Evolutionary conservation across 2,797 vertebrate species (phyloP), one percentile per base, ranked within the genome.

Genomic region (Xerus rutilus): DNA sequence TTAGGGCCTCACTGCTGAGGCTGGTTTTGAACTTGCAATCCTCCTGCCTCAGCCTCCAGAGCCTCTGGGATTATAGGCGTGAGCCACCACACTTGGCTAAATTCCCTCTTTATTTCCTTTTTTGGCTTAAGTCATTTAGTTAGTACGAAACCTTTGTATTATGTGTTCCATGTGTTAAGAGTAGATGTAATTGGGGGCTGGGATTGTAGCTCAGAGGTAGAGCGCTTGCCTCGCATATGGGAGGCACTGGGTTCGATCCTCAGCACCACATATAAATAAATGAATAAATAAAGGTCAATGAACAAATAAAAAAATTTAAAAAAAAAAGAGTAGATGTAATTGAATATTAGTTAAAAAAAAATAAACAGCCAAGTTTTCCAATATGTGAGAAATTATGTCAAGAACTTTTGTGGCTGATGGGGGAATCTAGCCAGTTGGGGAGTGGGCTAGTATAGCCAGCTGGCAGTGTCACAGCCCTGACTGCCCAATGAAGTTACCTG

Each of bases 81-180:
- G 30, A 1, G 12, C 64, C 30, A 65, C 30, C 30, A 28, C 5
- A 12, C 64, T 30, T 32, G 64, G 64, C 18, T 99, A 99, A 99
- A 99, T 99, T 99, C 99, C 99, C 99, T 99, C 99, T 99, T 99
- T 99, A 99, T 98, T 99, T 99, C 98, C 98, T 99, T 99, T 99
- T 99, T 99, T 99, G 99, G 99, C 99, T 99, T 99, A 99, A 99
- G 99, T 99, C 99, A 99, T 99, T 99, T 99, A 99, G 99, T 99
- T 99, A 99, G 99, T 99, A 99, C 99, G 99, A 99, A 99, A 99
- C 99, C 99, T 99, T 99, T 99, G 99, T 99, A 99, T 99, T 99
- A 99, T 99, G 99, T 99, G 99, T 99, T 99, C 99, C 99, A 99
- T 99, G 99, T 99, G 99, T 99, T 99, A 99, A 99, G 99, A 99